Evolutionary conservation across 2,797 vertebrate species (phyloP).

Genomic region (Tiaroga cobitis): DNA sequence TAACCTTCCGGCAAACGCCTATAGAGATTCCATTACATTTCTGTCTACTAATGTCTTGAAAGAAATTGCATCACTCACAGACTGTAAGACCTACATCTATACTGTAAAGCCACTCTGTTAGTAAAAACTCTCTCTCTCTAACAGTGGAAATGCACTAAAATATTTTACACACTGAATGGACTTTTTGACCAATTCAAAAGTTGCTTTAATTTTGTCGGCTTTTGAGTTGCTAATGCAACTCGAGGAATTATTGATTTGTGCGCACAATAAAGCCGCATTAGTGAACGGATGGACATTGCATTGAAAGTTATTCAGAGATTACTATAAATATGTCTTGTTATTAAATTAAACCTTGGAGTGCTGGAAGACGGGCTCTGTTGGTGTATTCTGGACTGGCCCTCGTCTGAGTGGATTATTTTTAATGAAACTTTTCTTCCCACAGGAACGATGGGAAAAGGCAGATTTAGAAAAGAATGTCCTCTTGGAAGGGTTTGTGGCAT

Average conservation of each 20-base stretch:
- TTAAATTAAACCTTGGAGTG: not conserved
- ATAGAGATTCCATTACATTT: slow-evolving; percentile 35
- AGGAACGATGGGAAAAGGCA: slow-evolving; percentile 87
- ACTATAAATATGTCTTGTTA: slow-evolving; percentile 22
- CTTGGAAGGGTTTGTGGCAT: slow-evolving; percentile 85
- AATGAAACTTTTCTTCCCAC: slow-evolving; percentile 80
- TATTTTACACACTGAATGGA: slow-evolving; percentile 33
- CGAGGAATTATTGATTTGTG: not conserved
- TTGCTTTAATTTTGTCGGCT: not conserved
- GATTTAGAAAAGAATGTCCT: slow-evolving; percentile 87
- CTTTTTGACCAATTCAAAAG: not conserved
- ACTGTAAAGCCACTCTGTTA: not conserved
- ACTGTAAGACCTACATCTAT: not conserved
- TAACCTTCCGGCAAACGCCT: slow-evolving; percentile 41
- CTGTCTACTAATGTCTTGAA: slow-evolving; percentile 36
- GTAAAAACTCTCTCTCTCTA: not conserved
- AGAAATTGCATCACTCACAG: not conserved
- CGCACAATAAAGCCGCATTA: not conserved
- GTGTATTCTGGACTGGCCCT: slow-evolving; percentile 21
- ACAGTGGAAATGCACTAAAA: slow-evolving; percentile 1
- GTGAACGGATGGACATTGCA: slow-evolving; percentile 8
- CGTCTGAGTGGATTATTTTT: slow-evolving; percentile 44
- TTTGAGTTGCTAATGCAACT: slow-evolving; percentile 3
- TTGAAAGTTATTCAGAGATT: not conserved
- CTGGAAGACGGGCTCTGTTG: slow-evolving; percentile 1